phyloP scores from a whole-genome alignment of 2,113 vertebrate species.

The Apodemus speciosus region DNA sequence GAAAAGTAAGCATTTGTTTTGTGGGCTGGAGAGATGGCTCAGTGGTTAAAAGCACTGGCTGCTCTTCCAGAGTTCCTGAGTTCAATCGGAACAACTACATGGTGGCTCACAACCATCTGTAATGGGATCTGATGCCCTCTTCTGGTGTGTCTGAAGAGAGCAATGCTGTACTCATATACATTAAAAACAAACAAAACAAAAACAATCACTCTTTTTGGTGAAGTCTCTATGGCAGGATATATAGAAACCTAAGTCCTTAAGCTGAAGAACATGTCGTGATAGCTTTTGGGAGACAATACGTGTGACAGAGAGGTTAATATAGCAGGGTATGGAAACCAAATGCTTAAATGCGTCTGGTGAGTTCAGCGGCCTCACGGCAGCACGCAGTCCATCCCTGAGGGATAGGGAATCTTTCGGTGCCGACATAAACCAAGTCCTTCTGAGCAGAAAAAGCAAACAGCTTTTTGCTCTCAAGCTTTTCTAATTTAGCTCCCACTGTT shows the following conservation, averaged over 20 bases:
- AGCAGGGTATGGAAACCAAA: conserved; percentile 47
- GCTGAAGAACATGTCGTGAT: background rate
- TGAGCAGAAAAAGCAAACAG: background rate
- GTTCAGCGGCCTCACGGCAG: conserved; percentile 35
- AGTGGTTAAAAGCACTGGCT: too few species aligned
- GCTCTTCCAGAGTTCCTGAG: too few species aligned
- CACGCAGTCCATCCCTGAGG: background rate
- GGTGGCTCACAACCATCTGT: too few species aligned
- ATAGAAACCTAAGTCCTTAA: conserved; percentile 22
- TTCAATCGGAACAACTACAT: too few species aligned
- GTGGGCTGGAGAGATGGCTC: too few species aligned
- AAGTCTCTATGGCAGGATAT: background rate
- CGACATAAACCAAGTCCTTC: conserved; percentile 38
- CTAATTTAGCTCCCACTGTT: background rate
- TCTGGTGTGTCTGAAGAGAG: too few species aligned
- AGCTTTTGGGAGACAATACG: background rate
- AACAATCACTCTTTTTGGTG: background rate
- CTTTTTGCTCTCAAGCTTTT: background rate
- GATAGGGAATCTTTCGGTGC: background rate
- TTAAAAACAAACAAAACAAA: too few species aligned
- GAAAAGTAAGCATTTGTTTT: background rate
- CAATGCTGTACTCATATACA: too few species aligned
- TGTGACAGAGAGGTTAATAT: background rate
- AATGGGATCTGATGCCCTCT: too few species aligned
- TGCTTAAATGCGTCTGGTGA: background rate